A percentile compares a stretch with the other conserved stretches of the same genome.
These are phyloP conservation scores for Oryzias celebensis DNA, from an alignment of 2,113 vertebrate species.

Conservation along the genomic window DNA sequence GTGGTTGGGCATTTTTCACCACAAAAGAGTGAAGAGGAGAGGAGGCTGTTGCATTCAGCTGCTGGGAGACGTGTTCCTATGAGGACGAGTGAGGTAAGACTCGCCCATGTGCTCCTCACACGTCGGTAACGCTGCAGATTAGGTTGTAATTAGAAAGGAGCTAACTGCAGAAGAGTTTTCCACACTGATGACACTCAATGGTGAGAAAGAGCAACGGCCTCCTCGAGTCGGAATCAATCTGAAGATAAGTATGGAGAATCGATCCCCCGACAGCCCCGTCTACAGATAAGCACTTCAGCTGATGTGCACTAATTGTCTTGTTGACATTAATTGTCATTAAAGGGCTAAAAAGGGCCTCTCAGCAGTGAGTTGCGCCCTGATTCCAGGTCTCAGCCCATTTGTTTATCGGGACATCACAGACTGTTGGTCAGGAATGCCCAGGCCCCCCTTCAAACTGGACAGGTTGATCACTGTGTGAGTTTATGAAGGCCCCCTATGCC, in stretches of 20 bases:
- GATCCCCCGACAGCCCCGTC: slow-evolving; percentile 62
- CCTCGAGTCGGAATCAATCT: slow-evolving; percentile 73
- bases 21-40: slow-evolving; percentile 42
- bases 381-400: slow-evolving; percentile 62
- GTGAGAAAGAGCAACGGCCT: slow-evolving; percentile 29
- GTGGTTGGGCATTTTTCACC: slow-evolving; percentile 41
- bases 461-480: slow-evolving; percentile 31
- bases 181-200: slow-evolving; percentile 21
- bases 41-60: slow-evolving; percentile 47
- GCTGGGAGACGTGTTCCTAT: slow-evolving; percentile 39
- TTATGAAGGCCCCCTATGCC: slow-evolving; percentile 17
- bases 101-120: no score
- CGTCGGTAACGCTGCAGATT: no score
- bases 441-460: slow-evolving; percentile 44
- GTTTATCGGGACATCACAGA: slow-evolving; percentile 69
- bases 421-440: slow-evolving; percentile 12
- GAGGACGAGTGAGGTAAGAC: slow-evolving; percentile 1
- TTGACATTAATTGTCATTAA: slow-evolving; percentile 82
- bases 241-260: slow-evolving; percentile 72
- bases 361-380: slow-evolving; percentile 59
- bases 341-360: slow-evolving; percentile 58
- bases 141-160: not conserved
- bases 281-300: slow-evolving; percentile 65
- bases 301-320: slow-evolving; percentile 78
- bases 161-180: slow-evolving; percentile 1